phyloP scores from a whole-genome alignment of 2,888 invertebrate species.

The Temnothorax ravouxi region DNA sequence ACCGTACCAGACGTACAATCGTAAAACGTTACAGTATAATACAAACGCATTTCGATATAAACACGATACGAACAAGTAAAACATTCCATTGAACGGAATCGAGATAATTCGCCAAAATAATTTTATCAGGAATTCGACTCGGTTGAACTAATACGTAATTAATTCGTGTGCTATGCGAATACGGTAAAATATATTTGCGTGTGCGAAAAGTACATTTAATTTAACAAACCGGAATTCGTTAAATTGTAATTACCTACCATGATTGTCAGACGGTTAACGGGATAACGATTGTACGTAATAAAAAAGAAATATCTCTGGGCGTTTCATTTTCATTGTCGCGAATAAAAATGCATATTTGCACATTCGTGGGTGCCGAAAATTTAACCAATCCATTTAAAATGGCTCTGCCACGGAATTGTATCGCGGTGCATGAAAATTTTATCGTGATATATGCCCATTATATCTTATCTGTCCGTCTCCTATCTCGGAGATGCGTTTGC shows the following conservation, averaged over 20 bases:
- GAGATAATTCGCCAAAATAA: slow-evolving; percentile 7
- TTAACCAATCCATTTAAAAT: background rate
- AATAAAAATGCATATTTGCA: background rate
- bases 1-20: background rate
- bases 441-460: background rate
- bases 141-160: background rate
- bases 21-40: slow-evolving; percentile 19
- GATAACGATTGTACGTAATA: background rate
- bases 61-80: background rate
- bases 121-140: background rate
- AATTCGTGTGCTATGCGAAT: background rate
- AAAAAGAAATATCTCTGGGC: background rate
- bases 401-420: background rate
- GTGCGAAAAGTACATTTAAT: background rate
- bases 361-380: background rate
- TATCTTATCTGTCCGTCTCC: slow-evolving; percentile 11
- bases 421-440: background rate
- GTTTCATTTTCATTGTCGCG: background rate
- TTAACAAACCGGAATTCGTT: background rate
- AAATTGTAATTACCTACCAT: background rate
- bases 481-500: background rate
- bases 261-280: background rate
- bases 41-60: background rate
- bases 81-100: background rate
- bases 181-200: background rate